Base-by-base conservation (phyloP, 1,140 invertebrate species). In the Drosophila prosaltans region DNA sequence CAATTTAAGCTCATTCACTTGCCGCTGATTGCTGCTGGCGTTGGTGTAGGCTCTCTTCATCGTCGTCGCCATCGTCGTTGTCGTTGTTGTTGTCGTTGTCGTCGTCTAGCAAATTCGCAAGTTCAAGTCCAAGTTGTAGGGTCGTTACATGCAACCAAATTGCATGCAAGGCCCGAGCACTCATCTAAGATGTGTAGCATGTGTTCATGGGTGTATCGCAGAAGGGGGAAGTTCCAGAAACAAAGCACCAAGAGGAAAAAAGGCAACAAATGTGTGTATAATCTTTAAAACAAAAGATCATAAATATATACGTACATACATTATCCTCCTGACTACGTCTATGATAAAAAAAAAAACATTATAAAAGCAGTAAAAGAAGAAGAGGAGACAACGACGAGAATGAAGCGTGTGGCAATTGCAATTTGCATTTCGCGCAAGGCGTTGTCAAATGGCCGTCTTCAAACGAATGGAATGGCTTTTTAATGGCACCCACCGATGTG, bases 1-100 rank as follows among this genome's bases (percentile, higher is more conserved):
- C 84, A 88, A 88, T 89, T 88, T 83, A 89, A 89, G 80, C 83
- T 88, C 83, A 89, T 88, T 88, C 83, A 88, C 83, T 88, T 88
- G 83, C 84, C 76, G 83, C 76, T 88, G 83, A 88, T 89, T 88
- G 83, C 83, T 88, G 83, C 69, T 80, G 83, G 83, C 83, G 75
- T 67, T 70, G 81, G 30, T 84, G 80, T 61, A 60, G 73, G 16
- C 69, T 67, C 16, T 75, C 45, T 26, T 51, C 45, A 51, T 51
- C 45, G 21, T 51, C 45, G 6, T 51, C 43, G 6, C 0, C 0
- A 16, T 48, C 8, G 45, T 26, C 21, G 45, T 51, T 7, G 21
- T 51, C 2, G 21, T 51, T 24, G 24, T 26, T 58, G 28, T 36
- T 36, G 28, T 58, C 7, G 55, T 57, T 6, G 55, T 83, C 72